Base-by-base conservation (phyloP, 2,888 invertebrate genomes). In the Ptilodon capucinus region DNA sequence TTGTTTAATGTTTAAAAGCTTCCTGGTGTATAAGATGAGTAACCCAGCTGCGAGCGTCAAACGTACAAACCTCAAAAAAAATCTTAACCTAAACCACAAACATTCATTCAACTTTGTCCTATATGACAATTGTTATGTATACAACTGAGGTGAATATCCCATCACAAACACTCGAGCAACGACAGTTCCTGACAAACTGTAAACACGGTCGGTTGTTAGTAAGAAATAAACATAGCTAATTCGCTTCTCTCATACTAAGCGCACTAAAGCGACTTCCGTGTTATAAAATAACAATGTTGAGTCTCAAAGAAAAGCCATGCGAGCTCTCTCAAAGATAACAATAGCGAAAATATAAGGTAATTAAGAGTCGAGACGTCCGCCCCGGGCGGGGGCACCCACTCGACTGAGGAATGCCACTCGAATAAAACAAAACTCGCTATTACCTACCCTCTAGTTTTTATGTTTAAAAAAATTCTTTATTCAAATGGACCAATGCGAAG, bases 391-490 rank as follows among this genome's bases (percentile, higher is more conserved):
- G 74, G 74, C 76, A 58, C 63, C 76, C 83, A 88, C 86, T 88
- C 81, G 74, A 88, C 85, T 86, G 76, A 71, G 79, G 76, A 84
- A 84, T 77, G 76, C 83, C 86, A 88, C 90, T 90, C 79, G 80
- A 87, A 80, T 74, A 81, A 85, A 88, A 90, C 88, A 89, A 89
- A 90, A 89, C 87, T 84, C 82, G 84, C 84, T 83, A 87, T 87
- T 89, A 88, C 84, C 89, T 87, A 88, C 90, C 90, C 89, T 84
- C 81, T 59, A 68, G 85, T 83, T 86, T 89, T 88, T 80, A 85
- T 84, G 81, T 66, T n/a, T 75, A 83, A 84, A 79, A 84, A 85
- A 81, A 79, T 76, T 87, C 84, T 85, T 86, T 84, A 85, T 90
- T 87, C 86, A 86, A 87, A 86, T 77, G 79, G 86, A 86, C 90